These are phyloP conservation scores for Sphaeridia pumilis DNA, from an alignment of 2,888 invertebrate genomes.

Conservation along the genomic window DNA sequence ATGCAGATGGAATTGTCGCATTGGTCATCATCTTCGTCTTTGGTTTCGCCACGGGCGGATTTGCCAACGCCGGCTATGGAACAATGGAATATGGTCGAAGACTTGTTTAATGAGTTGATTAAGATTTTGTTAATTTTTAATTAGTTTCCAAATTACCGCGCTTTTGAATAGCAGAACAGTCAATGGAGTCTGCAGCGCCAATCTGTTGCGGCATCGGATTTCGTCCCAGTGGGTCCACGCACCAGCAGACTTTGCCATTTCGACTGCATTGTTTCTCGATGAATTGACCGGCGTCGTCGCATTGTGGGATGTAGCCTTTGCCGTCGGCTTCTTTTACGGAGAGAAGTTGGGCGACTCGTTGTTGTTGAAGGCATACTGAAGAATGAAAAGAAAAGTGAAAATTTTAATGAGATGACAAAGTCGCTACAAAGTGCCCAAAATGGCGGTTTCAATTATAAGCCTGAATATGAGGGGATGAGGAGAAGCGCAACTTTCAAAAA, in stretches of 20 bases:
- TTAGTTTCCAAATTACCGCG: constrained; percentile 11
- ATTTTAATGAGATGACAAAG: too few species aligned
- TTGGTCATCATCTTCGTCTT: constrained; percentile 23
- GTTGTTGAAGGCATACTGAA: constrained; percentile 60
- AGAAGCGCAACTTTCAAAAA: too few species aligned
- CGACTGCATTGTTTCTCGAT: constrained; percentile 65
- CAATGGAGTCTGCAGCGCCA: constrained; percentile 59
- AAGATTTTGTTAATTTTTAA: too few species aligned
- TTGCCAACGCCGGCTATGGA: not conserved
- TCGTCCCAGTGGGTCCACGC: constrained; percentile 62
- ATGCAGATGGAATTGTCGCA: constrained; percentile 66
- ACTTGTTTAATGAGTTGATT: not conserved
- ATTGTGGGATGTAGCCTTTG: constrained; percentile 72
- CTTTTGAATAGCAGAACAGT: constrained; percentile 45
- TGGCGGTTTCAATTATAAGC: too few species aligned
- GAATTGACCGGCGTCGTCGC: constrained; percentile 55
- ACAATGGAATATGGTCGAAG: not conserved
- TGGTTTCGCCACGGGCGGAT: not conserved
- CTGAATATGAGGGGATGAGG: too few species aligned
- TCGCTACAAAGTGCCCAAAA: too few species aligned
- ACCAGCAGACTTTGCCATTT: constrained; percentile 78
- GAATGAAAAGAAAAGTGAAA: constrained; percentile 10
- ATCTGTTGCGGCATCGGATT: constrained; percentile 61
- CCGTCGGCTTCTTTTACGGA: constrained; percentile 67
- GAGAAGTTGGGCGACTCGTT: constrained; percentile 61